Base-by-base conservation (phyloP, 2,888 invertebrate genomes). In the Lepidochrysops patricia region DNA sequence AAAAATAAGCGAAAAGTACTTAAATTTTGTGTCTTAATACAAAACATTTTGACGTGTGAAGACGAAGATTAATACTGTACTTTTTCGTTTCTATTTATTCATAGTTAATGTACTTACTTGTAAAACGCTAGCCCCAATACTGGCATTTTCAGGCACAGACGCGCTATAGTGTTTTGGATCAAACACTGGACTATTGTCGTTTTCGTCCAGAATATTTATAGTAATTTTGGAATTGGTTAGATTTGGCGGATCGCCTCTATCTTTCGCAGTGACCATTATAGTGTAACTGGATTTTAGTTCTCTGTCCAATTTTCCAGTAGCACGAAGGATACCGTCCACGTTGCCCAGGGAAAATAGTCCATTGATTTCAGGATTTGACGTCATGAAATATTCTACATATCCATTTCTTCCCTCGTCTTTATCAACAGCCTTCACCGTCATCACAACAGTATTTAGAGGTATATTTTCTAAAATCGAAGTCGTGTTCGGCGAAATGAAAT, bases 401-500 rank as follows among this genome's bases (percentile, higher is more conserved):
- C 97, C 96, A 84, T 97, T 97, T 66, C 96, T 91, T 29, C 96
- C 97, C 85, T 97, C 97, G 80, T 97, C 97, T 74, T 93, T 93
- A 80, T 97, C 97, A 25, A 95, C 80, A 1, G 97, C 97, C 83
- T 97, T 97, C 63, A 97, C 92, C 7, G 95, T 95, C 92, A 96
- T 95, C 26, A 97, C 93, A 43, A 97, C 94, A 2, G 96, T 96
- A 76, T 97, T 97, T 48, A 93, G 80, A 9, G 96, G 94, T 63
- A 95, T 94, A 81, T 97, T 97, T 88, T 97, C 97, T 63, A 93
- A 90, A 13, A 97, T 93, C 35, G 93, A 86, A 32, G 96, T 95
- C 73, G 93, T 92, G 74, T 95, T 95, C 23, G 94, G 91, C 3
- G 96, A 94, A 65, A 94, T 91, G 82, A 98, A 97, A 74, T 93